Base-by-base conservation (phyloP, 2,797 vertebrate genomes). In the Dendrocincla tyrannina region DNA sequence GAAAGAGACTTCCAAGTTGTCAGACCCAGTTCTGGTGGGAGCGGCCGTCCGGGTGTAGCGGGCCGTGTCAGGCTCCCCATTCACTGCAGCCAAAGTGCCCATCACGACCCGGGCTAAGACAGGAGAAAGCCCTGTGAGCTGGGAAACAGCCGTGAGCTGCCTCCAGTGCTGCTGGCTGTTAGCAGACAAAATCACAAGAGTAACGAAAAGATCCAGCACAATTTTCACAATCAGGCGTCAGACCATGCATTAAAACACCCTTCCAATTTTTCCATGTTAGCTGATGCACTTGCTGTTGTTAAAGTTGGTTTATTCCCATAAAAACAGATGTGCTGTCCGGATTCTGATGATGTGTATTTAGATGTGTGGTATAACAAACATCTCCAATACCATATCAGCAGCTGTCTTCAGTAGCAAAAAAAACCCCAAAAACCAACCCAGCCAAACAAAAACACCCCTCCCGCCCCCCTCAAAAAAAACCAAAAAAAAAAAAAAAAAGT, bases 1-100 rank as follows among this genome's bases (percentile, higher is more conserved):
- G 77, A 87, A 91, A 91, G 74, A 92, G 89, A 77, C 58, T 94
- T 93, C 64, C 88, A 86, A 69, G 52, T 93, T 91, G 91, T 91
- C 94, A 95, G 85, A 10, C 13, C 24, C 50, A 32, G 66, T 41
- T 56, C 4, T 53, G 60, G 32, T 15, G 63, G 75, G 78, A 91
- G 79, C 25, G 5, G 79, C 67, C 22, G 17, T 20, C 78, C 7
- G 37, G 88, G 85, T 2, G 50, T 42, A 93, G 49, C 49, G 12
- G 88, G 88, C 86, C 18, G 15, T 77, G 70, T 73, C 72, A 18
- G 46, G 50, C 37, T 89, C 53, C 58, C 79, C 53, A 52, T 78
- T 84, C 72, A 88, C 4, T 0, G 11, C 47, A 5, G 64, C 91
- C 91, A 58, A 83, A 85, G 62, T 73, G 88, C 82, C 88, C 85